These are phyloP conservation scores for Tetranychus urticae DNA, from an alignment of 1,140 invertebrate genomes.

Conservation along the genomic window DNA sequence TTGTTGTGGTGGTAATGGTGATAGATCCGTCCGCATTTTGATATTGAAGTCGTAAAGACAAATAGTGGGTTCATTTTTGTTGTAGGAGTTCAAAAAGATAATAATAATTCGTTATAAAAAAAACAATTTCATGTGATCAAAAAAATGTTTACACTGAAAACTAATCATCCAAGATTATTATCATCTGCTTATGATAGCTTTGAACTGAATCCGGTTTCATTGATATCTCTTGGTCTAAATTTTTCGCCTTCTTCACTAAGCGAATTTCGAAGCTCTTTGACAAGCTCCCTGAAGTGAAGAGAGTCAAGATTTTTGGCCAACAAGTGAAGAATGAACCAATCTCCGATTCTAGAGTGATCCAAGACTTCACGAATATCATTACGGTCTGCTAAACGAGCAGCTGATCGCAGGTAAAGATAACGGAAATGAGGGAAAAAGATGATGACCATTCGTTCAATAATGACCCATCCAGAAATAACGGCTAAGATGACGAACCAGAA, in stretches of 20 bases:
- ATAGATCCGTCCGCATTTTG: too few relatives aligned
- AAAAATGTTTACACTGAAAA: too few relatives aligned
- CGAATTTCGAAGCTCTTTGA: constrained; percentile 7
- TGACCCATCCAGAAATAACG: constrained; percentile 12
- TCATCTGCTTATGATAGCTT: too few relatives aligned
- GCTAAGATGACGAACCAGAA: constrained; percentile 18
- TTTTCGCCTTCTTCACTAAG: not conserved
- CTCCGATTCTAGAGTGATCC: constrained; percentile 11
- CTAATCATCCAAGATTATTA: too few relatives aligned
- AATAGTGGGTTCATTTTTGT: too few relatives aligned
- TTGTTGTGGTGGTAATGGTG: too few relatives aligned
- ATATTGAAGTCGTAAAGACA: too few relatives aligned
- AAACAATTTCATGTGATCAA: too few relatives aligned
- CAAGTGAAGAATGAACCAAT: constrained; percentile 16
- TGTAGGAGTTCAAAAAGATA: too few relatives aligned
- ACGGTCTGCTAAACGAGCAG: constrained; percentile 23
- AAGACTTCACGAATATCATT: constrained; percentile 46
- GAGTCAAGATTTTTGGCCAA: constrained; percentile 14
- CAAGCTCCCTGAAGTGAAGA: constrained; percentile 12
- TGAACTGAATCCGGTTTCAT: too few relatives aligned
- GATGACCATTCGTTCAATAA: constrained; percentile 16
- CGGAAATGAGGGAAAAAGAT: constrained; percentile 23
- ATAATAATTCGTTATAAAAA: too few relatives aligned
- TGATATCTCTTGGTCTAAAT: not conserved
- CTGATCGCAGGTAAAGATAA: constrained; percentile 13